A percentile compares a stretch with the other conserved stretches of the same genome.
These are phyloP conservation scores for Diachasma alloeum DNA, from an alignment of 1,140 invertebrate genomes.

Conservation along the genomic window DNA sequence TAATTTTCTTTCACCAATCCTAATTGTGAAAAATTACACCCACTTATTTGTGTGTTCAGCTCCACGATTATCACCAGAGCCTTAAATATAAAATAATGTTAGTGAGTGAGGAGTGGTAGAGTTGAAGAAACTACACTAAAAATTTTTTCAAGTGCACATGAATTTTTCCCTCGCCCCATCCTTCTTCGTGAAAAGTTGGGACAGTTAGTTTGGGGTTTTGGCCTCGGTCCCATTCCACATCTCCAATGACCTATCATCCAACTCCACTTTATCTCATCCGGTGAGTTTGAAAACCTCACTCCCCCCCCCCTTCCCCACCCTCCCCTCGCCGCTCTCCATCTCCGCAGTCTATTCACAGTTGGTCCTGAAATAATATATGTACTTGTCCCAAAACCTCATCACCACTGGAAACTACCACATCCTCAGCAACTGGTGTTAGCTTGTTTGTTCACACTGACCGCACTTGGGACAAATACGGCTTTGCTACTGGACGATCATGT, in stretches of 20 bases:
- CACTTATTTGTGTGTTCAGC: no score
- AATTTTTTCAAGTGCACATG: background rate
- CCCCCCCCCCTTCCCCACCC: background rate
- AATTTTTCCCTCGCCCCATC: conserved; percentile 19
- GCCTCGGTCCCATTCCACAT: background rate
- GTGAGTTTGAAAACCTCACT: background rate
- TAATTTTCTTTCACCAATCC: background rate
- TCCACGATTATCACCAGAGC: background rate
- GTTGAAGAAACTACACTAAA: background rate
- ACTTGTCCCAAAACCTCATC: conserved; percentile 29
- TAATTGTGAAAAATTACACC: background rate
- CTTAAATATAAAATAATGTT: background rate
- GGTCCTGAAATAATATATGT: background rate
- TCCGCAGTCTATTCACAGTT: background rate
- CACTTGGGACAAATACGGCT: conserved; percentile 61
- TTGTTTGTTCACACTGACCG: conserved; percentile 61
- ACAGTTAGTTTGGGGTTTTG: conserved; percentile 26
- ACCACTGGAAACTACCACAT: conserved; percentile 45
- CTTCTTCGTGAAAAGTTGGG: background rate
- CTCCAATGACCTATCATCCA: background rate
- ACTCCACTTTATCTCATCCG: background rate
- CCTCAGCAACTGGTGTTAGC: conserved; percentile 62
- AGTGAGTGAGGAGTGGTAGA: background rate
- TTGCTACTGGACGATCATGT: conserved; percentile 1
- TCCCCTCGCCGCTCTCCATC: background rate